These are phyloP conservation scores for Acronicta psi DNA, from an alignment of 2,888 invertebrate genomes.

Conservation along the genomic window DNA sequence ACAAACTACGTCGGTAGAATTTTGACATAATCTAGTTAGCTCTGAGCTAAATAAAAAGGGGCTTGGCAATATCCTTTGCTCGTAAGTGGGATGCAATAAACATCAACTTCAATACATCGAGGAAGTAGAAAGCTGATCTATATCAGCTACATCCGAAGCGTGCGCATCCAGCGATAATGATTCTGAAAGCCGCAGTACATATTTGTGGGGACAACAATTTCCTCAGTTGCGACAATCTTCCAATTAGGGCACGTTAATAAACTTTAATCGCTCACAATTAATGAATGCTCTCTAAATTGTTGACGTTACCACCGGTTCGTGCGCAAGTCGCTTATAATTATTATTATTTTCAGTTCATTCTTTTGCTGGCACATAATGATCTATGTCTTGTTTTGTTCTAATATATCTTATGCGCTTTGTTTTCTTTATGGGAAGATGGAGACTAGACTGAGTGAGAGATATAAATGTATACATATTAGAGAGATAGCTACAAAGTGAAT, in stretches of 20 bases:
- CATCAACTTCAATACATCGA: background rate
- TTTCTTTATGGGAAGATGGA: no score
- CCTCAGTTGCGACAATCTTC: conserved; percentile 60
- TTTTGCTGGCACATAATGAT: no score
- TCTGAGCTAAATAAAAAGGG: no score
- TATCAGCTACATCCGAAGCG: conserved; percentile 31
- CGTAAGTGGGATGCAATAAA: no score
- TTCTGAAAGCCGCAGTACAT: conserved; percentile 32
- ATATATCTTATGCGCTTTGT: no score
- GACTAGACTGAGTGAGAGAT: no score
- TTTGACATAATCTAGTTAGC: conserved; percentile 8
- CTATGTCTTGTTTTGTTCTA: no score
- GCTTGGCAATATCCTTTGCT: no score
- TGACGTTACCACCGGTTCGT: conserved; percentile 44
- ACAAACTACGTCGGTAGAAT: no score
- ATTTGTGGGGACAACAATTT: conserved; percentile 60
- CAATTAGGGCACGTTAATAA: conserved; percentile 73
- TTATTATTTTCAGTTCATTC: no score
- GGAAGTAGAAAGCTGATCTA: conserved; percentile 36
- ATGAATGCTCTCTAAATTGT: conserved; percentile 57
- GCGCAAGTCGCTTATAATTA: conserved; percentile 14
- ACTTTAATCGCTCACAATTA: conserved; percentile 71
- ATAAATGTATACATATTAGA: no score
- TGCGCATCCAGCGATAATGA: conserved; percentile 6
- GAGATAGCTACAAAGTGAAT: no score